A percentile compares a stretch with the other conserved stretches of the same genome.
Conservation (phyloP, 2,113 vertebrate genomes). For the Xenopus laevis region DNA sequence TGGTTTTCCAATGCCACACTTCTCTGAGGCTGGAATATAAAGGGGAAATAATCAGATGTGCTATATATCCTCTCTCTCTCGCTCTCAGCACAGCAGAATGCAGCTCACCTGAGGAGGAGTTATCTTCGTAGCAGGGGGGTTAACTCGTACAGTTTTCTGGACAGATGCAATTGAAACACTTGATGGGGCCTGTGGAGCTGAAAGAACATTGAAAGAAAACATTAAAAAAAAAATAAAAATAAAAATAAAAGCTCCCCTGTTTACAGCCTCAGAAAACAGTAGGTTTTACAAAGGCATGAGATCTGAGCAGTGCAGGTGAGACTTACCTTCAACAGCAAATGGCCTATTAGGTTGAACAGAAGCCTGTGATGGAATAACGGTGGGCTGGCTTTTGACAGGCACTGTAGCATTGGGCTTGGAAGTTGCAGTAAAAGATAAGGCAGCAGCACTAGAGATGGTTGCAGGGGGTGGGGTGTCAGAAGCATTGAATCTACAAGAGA, state of each 20-base stretch:
- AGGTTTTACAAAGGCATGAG: too few species aligned
- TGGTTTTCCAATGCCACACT: constrained; percentile 69
- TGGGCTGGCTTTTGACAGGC: constrained; percentile 53
- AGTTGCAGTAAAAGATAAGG: constrained; percentile 66
- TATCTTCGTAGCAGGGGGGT: constrained; percentile 55
- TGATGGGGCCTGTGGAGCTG: constrained; percentile 62
- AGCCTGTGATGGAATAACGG: neutral
- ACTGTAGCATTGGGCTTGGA: constrained; percentile 61
- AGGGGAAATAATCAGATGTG: neutral
- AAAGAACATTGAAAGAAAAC: neutral
- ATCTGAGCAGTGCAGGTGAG: too few species aligned
- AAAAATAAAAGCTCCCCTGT: too few species aligned
- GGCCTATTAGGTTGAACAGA: neutral
- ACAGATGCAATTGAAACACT: constrained; percentile 48
- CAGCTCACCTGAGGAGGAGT: constrained; percentile 68
- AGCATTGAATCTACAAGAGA: constrained; percentile 67
- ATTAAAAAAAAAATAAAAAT: neutral
- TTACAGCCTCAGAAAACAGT: too few species aligned
- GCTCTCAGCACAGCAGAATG: neutral
- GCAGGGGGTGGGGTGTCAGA: constrained; percentile 58
- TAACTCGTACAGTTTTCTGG: constrained; percentile 69
- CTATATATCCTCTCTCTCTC: neutral
- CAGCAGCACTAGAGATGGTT: constrained; percentile 32
- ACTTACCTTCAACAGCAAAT: constrained; percentile 5
- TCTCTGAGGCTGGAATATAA: constrained; percentile 49